These are phyloP conservation scores for Fukomys damarensis DNA, from an alignment of 2,113 vertebrate genomes.

Conservation along the genomic window DNA sequence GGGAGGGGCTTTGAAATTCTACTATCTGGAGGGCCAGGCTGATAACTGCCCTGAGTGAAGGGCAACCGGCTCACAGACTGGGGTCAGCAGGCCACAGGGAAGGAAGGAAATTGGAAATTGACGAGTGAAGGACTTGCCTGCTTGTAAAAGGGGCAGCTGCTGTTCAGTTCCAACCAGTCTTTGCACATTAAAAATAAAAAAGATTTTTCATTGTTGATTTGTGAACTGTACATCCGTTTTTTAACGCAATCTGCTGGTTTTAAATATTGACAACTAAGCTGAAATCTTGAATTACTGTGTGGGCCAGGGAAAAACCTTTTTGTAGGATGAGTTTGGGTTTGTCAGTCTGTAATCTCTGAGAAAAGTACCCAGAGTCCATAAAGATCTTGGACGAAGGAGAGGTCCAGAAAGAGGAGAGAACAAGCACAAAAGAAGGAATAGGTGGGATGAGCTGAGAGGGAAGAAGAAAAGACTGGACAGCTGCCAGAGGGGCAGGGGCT, in stretches of 20 bases:
- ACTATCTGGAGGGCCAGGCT: not conserved
- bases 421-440: not conserved
- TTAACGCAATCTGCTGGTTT: not conserved
- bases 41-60: not conserved
- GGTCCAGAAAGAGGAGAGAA: not conserved
- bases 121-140: not conserved
- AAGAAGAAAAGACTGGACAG: not conserved
- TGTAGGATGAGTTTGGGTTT: not conserved
- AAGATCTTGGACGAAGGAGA: not conserved
- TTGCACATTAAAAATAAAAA: not conserved
- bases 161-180: not conserved
- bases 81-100: not conserved
- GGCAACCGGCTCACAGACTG: not conserved
- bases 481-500: accelerated
- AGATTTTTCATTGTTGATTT: not conserved
- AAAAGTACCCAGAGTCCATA: not conserved
- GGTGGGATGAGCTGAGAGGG: not conserved
- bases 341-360: not conserved
- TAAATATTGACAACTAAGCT: not conserved
- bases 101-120: not conserved
- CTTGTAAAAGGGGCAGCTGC: not conserved
- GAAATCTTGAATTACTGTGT: not conserved
- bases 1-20: not conserved
- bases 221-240: not conserved
- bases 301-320: not conserved